Base-by-base conservation (phyloP, 2,888 invertebrate species). In the Trachelus iudaicus region DNA sequence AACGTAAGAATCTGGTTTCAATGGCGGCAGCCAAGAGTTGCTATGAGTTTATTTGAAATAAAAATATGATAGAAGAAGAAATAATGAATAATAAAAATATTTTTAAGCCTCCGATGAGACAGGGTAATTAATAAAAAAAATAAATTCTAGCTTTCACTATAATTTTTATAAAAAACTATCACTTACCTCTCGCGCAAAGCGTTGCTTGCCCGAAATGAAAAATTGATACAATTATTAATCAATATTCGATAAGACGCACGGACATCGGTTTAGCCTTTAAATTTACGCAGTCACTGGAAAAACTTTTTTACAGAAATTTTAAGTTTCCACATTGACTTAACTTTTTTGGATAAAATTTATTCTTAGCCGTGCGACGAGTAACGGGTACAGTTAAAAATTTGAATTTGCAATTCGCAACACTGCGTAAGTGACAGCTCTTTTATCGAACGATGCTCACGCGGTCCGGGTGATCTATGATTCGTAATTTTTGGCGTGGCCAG, bases 381-480 rank as follows among this genome's bases (percentile, higher is more conserved):
- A 23, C 23, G 56, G 2, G 23, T 0, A 23, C 1, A 6, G 4
- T 23, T 56, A 9, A 2, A 23, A 56, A 15, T 40, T 6, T 40
- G 15, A 40, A 40, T 40, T 15, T 1, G 15, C 12, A 15, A 40
- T 40, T 40, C 2, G 15, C 23, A 40, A 23, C 56, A 56, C 56
- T 56, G 23, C 23, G 9, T 56, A 23, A 23, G 9, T 23, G 56
- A 23, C 23, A 23, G 56, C 23, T 56, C 1, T 79, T 79, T 81
- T 71, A 78, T 78, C 73, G 78, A 76, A 75, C 78, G 78, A 76
- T 78, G 33, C 77, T 82, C 81, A 77, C 82, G 80, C 79, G 75
- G 76, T 83, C 82, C 83, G 76, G 81, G 85, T 87, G 86, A 88
- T 87, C 87, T 86, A 86, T 88, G 85, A 84, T 85, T 86, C 83